These are phyloP conservation scores for Scolopax mira DNA, from an alignment of 2,113 vertebrate species.

Conservation along the genomic window DNA sequence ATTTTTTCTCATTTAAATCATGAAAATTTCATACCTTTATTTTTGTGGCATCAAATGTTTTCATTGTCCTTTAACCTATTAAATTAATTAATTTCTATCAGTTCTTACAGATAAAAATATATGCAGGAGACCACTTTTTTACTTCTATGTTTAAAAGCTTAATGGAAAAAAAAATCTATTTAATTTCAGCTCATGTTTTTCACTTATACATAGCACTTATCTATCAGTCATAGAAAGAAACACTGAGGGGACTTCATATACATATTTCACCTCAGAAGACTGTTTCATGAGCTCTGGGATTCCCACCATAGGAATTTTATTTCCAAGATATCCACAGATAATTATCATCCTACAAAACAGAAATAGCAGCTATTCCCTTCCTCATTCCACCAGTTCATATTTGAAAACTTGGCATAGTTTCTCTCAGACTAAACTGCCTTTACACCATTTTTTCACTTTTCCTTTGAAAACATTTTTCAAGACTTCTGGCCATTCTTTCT, in stretches of 20 bases:
- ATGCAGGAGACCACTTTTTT: background rate
- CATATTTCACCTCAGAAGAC: background rate
- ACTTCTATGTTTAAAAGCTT: background rate
- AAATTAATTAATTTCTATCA: background rate
- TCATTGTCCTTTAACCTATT: background rate
- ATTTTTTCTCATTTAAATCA: background rate
- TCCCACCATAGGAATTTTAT: background rate
- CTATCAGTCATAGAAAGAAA: background rate
- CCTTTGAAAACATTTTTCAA: background rate
- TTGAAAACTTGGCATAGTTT: background rate
- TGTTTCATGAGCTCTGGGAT: background rate
- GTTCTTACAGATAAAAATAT: background rate
- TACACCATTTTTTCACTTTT: background rate
- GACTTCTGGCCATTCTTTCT: background rate
- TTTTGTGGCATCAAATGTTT: background rate
- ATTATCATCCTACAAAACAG: background rate
- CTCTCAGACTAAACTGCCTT: background rate
- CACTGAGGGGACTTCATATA: background rate
- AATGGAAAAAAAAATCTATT: background rate
- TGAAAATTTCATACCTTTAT: background rate
- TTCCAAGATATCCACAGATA: background rate
- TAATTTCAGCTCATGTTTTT: background rate
- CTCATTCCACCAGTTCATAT: background rate
- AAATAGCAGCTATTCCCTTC: background rate
- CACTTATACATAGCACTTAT: background rate